Conservation (phyloP, 2,888 invertebrate species). For the Chymomyza fuscimana region DNA sequence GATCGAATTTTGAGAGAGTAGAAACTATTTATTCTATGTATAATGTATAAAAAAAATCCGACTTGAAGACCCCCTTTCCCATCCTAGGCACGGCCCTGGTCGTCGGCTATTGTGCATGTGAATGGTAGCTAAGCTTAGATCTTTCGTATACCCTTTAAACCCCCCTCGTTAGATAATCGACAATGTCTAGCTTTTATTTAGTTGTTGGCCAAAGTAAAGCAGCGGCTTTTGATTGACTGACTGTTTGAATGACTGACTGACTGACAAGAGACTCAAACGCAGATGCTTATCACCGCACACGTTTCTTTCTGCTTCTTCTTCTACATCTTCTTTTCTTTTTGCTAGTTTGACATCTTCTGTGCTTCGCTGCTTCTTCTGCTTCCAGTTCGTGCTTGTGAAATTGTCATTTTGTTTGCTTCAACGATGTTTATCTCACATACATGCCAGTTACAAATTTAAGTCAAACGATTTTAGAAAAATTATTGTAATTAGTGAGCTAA, state of each 20-base stretch:
- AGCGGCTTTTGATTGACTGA: constrained; percentile 61
- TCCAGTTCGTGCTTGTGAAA: constrained; percentile 67
- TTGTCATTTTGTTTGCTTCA: constrained; percentile 62
- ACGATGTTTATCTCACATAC: constrained; percentile 55
- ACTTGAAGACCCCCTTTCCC: no score
- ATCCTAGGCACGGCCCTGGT: neutral
- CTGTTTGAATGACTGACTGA: constrained; percentile 42
- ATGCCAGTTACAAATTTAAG: constrained; percentile 68
- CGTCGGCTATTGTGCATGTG: constrained; percentile 59
- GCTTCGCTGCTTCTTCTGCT: constrained; percentile 32
- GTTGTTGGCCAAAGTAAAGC: constrained; percentile 55
- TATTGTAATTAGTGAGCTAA: constrained; percentile 61
- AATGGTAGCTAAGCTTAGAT: constrained; percentile 21
- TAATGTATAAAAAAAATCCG: no score
- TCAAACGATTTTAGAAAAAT: constrained; percentile 67
- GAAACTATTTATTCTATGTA: no score
- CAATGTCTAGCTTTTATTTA: constrained; percentile 21
- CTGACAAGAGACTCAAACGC: constrained; percentile 4
- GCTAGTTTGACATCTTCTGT: constrained; percentile 29
- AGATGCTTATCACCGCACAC: constrained; percentile 62
- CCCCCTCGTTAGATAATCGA: constrained; percentile 14
- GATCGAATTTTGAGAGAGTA: no score
- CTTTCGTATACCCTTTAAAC: neutral
- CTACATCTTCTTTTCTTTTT: constrained; percentile 23
- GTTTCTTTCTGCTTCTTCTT: constrained; percentile 15